These are phyloP conservation scores for Amniataba percoides DNA, from an alignment of 2,797 vertebrate genomes.

Conservation along the genomic window DNA sequence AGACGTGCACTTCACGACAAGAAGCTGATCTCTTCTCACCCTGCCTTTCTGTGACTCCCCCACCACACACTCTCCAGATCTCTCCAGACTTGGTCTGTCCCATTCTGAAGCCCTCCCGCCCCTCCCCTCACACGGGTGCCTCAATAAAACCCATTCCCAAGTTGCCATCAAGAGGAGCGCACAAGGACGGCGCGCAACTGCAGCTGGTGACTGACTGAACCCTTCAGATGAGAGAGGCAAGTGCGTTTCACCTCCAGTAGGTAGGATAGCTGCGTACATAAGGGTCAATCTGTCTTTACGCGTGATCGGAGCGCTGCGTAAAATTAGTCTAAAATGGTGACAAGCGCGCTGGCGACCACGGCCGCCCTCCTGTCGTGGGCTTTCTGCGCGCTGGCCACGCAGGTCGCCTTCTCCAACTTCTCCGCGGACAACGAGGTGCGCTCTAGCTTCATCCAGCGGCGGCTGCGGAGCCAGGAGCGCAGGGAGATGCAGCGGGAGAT, in stretches of 20 bases:
- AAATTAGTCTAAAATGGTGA: slow-evolving; percentile 51
- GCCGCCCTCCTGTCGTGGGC: slow-evolving; percentile 72
- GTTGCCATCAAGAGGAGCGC: slow-evolving; percentile 47
- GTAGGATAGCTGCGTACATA: background rate
- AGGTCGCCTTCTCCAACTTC: slow-evolving; percentile 89
- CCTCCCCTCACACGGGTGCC: slow-evolving; percentile 70
- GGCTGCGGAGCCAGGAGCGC: slow-evolving; percentile 94
- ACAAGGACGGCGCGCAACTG: slow-evolving; percentile 12
- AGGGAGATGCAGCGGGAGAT: slow-evolving; percentile 98
- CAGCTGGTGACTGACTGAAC: slow-evolving; percentile 6
- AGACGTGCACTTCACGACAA: slow-evolving; percentile 40
- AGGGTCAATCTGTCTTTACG: background rate
- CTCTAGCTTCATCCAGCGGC: slow-evolving; percentile 95
- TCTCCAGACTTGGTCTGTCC: slow-evolving; percentile 50
- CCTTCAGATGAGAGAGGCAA: background rate
- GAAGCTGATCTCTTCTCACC: slow-evolving; percentile 24
- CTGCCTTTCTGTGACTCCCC: slow-evolving; percentile 25
- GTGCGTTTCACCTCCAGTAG: background rate
- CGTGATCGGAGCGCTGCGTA: slow-evolving; percentile 44
- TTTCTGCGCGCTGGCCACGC: slow-evolving; percentile 81
- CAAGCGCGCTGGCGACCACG: slow-evolving; percentile 20
- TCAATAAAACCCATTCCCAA: slow-evolving; percentile 57
- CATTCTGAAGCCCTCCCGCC: slow-evolving; percentile 49
- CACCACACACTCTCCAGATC: slow-evolving; percentile 28
- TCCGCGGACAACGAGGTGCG: slow-evolving; percentile 91